A percentile compares a stretch with the other conserved stretches of the same genome.
phyloP scores from a whole-genome alignment of 2,888 invertebrate genomes.

The Tanypteryx hageni region DNA sequence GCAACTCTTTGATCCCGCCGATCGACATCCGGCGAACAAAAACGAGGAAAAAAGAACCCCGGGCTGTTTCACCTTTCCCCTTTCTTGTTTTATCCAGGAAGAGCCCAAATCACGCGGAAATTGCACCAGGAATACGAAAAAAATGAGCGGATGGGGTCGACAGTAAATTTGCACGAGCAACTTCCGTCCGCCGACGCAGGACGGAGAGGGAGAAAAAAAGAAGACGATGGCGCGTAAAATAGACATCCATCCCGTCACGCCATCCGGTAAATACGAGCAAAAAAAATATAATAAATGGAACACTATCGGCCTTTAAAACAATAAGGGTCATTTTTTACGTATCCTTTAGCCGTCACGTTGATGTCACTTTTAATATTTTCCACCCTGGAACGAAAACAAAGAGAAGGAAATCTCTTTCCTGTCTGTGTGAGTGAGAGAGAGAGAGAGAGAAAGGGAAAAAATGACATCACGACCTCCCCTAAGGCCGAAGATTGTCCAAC shows the following conservation, averaged over 20 bases:
- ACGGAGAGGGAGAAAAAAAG: background rate
- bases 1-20: no score
- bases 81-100: no score
- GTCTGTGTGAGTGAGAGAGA: no score
- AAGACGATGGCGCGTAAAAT: background rate
- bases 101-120: background rate
- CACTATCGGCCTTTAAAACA: background rate
- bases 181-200: no score
- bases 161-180: background rate
- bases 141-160: background rate
- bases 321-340: constrained; percentile 14
- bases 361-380: background rate
- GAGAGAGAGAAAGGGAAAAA: background rate
- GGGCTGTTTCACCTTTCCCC: no score
- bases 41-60: no score
- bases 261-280: background rate
- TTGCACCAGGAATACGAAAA: background rate
- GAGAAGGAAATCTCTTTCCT: background rate
- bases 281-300: background rate
- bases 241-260: background rate
- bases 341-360: background rate
- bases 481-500: background rate
- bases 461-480: constrained; percentile 16
- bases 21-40: no score
- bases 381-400: background rate